Conservation (phyloP, 2,797 vertebrate genomes). For the Botia kubotai region DNA sequence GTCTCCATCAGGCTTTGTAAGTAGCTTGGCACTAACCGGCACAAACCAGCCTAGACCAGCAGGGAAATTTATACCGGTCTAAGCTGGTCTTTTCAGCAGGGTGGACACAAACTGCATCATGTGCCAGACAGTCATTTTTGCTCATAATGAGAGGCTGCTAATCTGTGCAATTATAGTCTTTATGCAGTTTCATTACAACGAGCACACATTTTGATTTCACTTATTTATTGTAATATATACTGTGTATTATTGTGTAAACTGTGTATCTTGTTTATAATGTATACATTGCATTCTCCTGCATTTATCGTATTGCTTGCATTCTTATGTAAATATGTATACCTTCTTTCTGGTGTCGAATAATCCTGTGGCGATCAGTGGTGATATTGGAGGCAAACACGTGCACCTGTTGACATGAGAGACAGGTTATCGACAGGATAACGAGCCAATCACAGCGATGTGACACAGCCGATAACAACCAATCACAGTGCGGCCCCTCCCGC, state of each 20-base stretch:
- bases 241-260: background rate
- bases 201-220: background rate
- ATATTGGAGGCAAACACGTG: too few species aligned
- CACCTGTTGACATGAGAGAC: too few species aligned
- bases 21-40: background rate
- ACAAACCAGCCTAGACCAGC: background rate
- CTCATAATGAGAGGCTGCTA: background rate
- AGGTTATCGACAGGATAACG: too few species aligned
- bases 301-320: too few species aligned
- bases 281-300: too few species aligned
- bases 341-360: too few species aligned
- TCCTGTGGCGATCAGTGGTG: too few species aligned
- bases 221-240: background rate
- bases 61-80: background rate
- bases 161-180: background rate
- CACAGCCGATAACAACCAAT: too few species aligned
- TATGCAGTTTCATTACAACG: background rate
- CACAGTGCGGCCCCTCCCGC: too few species aligned
- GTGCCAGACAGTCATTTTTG: background rate
- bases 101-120: background rate
- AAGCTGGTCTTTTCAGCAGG: background rate
- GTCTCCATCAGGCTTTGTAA: background rate
- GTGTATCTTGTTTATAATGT: background rate
- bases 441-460: too few species aligned
- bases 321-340: too few species aligned